A percentile compares a stretch with the other conserved stretches of the same genome.
phyloP scores from a whole-genome alignment of 2,888 invertebrate genomes.

The Cynaeus angustus region DNA sequence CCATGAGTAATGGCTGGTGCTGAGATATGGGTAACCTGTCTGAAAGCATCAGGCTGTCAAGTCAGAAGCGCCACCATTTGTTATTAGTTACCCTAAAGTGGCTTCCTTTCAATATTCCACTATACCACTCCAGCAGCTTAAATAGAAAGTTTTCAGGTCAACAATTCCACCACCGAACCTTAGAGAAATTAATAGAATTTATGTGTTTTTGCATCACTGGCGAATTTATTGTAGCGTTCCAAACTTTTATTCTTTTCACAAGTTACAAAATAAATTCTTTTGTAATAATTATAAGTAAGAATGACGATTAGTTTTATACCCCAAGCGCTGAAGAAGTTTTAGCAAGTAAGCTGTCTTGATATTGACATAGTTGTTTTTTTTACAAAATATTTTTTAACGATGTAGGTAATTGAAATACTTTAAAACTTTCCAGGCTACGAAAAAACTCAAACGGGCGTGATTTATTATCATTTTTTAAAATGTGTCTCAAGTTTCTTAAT shows the following conservation, averaged over 20 bases:
- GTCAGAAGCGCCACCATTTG: conserved; percentile 57
- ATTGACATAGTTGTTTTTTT: too few relatives aligned
- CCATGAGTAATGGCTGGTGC: conserved; percentile 56
- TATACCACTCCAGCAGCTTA: conserved; percentile 14
- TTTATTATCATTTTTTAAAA: conserved; percentile 6
- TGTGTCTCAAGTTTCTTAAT: neutral
- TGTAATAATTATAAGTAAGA: too few relatives aligned
- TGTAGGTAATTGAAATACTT: too few relatives aligned
- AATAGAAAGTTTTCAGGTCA: conserved; percentile 44
- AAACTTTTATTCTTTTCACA: neutral
- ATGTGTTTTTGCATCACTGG: conserved; percentile 17
- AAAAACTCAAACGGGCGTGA: conserved; percentile 7
- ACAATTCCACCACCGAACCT: conserved; percentile 20
- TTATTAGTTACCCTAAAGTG: conserved; percentile 50
- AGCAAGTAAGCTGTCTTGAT: too few relatives aligned
- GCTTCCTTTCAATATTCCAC: conserved; percentile 43
- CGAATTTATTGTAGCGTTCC: conserved; percentile 8
- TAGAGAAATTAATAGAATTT: conserved; percentile 34
- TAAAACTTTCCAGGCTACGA: neutral
- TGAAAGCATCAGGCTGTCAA: conserved; percentile 60
- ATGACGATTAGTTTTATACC: too few relatives aligned
- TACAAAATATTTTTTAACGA: too few relatives aligned
- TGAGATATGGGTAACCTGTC: conserved; percentile 62
- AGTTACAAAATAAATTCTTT: too few relatives aligned
- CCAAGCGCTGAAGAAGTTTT: too few relatives aligned